Conservation (phyloP, 2,797 vertebrate species). For the Pseudochirops corinnae region DNA sequence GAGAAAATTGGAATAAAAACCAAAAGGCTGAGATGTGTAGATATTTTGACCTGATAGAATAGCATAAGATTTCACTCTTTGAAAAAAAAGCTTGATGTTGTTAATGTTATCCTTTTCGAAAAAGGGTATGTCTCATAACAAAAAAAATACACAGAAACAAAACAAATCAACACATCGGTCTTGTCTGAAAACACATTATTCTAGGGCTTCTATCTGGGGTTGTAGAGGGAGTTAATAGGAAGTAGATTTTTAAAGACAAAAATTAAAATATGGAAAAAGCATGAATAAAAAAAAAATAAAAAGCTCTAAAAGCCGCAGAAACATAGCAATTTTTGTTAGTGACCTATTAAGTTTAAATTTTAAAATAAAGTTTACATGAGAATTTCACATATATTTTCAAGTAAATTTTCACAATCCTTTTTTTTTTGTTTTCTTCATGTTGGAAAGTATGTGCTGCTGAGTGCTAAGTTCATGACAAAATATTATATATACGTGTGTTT, state of each 20-base stretch:
- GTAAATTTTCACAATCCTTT: neutral
- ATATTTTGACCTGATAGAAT: constrained; percentile 52
- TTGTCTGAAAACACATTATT: neutral
- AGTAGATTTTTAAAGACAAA: neutral
- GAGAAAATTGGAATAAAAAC: constrained; percentile 65
- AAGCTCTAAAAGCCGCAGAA: neutral
- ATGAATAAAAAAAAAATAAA: neutral
- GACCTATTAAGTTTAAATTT: neutral
- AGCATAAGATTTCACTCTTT: constrained; percentile 45
- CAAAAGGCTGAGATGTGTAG: constrained; percentile 26
- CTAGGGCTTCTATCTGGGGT: neutral
- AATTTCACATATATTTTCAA: neutral
- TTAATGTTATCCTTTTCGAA: constrained; percentile 10
- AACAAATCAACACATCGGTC: neutral
- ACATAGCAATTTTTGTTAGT: neutral
- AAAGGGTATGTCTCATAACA: neutral
- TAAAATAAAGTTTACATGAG: neutral
- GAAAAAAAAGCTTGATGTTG: constrained; percentile 43
- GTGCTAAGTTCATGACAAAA: neutral
- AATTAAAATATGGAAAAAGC: neutral
- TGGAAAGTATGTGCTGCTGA: neutral
- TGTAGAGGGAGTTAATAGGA: neutral
- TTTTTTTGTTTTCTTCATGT: neutral
- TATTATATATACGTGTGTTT: no score
- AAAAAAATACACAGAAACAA: constrained; percentile 20